Evolutionary conservation across 2,113 vertebrate species (phyloP).

Genomic region (Siniperca knerii): DNA sequence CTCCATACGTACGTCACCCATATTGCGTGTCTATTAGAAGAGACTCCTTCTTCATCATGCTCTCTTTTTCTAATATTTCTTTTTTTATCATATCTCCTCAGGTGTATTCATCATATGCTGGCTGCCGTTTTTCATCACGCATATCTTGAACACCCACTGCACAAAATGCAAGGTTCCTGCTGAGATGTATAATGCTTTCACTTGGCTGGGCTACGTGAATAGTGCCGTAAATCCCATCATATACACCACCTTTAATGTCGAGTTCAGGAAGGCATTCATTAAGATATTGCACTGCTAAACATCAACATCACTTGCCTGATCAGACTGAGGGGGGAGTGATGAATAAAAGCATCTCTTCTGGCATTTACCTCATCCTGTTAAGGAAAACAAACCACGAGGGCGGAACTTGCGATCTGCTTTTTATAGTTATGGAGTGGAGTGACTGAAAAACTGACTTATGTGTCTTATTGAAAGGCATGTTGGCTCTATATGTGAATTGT

Average conservation of each 20-base stretch:
- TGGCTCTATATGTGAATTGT: slow-evolving; percentile 59
- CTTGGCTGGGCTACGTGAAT: slow-evolving; percentile 98
- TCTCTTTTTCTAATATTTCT: slow-evolving; percentile 19
- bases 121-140: slow-evolving; percentile 99
- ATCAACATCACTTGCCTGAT: slow-evolving; percentile 33
- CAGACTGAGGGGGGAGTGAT: slow-evolving; percentile 43
- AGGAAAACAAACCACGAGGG: slow-evolving; percentile 58
- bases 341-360: slow-evolving; percentile 54
- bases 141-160: slow-evolving; percentile 98
- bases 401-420: slow-evolving; percentile 43
- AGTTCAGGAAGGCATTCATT: slow-evolving; percentile 98
- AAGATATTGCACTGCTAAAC: slow-evolving; percentile 97
- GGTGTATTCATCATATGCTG: slow-evolving; percentile 99
- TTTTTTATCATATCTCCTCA: slow-evolving; percentile 72
- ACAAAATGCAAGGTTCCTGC: slow-evolving; percentile 91
- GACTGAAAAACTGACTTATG: slow-evolving; percentile 46
- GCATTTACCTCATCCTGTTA: slow-evolving; percentile 78
- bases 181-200: slow-evolving; percentile 95
- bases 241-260: slow-evolving; percentile 98
- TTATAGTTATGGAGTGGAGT: slow-evolving; percentile 31
- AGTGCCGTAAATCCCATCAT: slow-evolving; percentile 99
- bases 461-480: slow-evolving; percentile 50
- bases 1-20: background rate
- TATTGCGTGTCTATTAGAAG: background rate
- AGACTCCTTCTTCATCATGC: background rate